These are phyloP conservation scores for Fissipunctia ypsillon DNA, from an alignment of 2,888 invertebrate species.

Conservation along the genomic window DNA sequence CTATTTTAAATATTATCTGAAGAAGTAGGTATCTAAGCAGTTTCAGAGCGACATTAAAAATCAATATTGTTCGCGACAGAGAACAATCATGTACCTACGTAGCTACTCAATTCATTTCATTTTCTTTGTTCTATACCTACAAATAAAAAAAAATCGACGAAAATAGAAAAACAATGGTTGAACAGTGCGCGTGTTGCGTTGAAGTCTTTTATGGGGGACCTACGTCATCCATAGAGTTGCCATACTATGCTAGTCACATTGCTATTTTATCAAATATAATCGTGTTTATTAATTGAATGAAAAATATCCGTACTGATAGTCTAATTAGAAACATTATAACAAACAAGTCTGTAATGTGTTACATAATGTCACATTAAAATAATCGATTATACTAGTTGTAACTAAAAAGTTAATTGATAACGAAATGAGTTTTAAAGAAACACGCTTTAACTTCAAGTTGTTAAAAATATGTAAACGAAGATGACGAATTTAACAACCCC, in stretches of 20 bases:
- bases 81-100: constrained; percentile 2
- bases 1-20: neutral
- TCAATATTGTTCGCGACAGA: constrained; percentile 16
- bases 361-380: constrained; percentile 18
- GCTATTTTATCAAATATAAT: neutral
- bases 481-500: constrained; percentile 40
- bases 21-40: neutral
- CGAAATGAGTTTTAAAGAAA: constrained; percentile 1
- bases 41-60: neutral
- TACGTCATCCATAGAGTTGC: constrained; percentile 58
- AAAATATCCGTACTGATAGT: neutral
- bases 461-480: constrained; percentile 30
- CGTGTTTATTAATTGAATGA: neutral
- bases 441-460: neutral
- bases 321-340: constrained; percentile 8
- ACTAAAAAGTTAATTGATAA: neutral
- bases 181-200: constrained; percentile 69
- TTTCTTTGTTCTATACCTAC: constrained; percentile 33
- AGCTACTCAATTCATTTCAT: constrained; percentile 20
- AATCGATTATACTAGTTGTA: constrained; percentile 18
- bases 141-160: constrained; percentile 41
- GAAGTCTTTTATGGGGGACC: constrained; percentile 75
- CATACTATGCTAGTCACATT: constrained; percentile 8
- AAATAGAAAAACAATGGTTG: constrained; percentile 46
- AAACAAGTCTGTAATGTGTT: constrained; percentile 5